Evolutionary conservation across 2,888 invertebrate genomes (phyloP), one percentile per base, ranked within the genome.

Genomic region (Eurytoma californica): DNA sequence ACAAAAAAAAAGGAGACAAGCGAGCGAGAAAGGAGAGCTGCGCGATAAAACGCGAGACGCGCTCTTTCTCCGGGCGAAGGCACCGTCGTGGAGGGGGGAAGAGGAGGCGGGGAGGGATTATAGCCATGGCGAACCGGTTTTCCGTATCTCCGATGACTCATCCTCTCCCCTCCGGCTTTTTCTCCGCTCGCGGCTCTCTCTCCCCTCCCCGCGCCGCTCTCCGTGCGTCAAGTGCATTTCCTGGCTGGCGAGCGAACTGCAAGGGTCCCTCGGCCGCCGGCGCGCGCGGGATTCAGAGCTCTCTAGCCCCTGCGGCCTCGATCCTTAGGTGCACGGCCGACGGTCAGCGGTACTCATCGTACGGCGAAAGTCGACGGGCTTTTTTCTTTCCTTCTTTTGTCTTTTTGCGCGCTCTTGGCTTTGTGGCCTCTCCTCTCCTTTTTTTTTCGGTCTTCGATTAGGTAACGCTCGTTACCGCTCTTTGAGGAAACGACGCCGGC

Each of bases 191-290:
- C 14, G 53, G 20, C 49, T 58, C 72, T 76, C 63, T 60, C 72
- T 49, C 28, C 47, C 58, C 2, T 18, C 63, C 20, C 58, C 14
- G 28, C 24, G 47, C 63, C 70, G 65, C 47, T 28, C 73, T 53
- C 18, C 67, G 75, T 76, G 87, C 88, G 87, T 89, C 90, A 90
- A 89, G 88, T 89, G 89, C 89, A 89, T 89, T 90, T 90, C 90
- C 89, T 88, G 87, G 84, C 86, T 82, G 91, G 91, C 91, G 91
- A 91, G 91, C 91, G 90, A 90, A 90, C 30, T 55, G 65, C 88
- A 89, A 24, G 24, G 24, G 24, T 24, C 24, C 24, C 24, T 24
- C 91, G 87, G 30, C 30, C 9, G 39, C 39, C 7, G 1, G 39
- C 7, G 39, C 9, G 39, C 39, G 1, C 39, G 39, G 39, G 39